Evolutionary conservation across 1,140 invertebrate species (phyloP), one percentile per base, ranked within the genome.

Genomic region (Cotesia vestalis): DNA sequence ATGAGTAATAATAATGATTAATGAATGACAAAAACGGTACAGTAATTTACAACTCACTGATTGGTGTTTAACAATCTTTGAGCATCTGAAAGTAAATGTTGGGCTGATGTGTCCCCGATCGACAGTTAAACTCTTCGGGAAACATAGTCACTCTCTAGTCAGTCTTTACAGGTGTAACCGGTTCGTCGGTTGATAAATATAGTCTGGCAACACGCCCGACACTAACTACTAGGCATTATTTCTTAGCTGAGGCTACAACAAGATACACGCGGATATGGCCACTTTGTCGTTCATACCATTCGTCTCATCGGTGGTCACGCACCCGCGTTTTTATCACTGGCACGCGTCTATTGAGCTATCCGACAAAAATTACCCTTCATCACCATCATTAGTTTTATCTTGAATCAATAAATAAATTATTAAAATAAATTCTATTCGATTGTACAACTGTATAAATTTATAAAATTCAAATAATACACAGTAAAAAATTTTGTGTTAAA

Each of bases 141-240:
- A 74, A 69, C 66, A 36, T 66, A 17, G 53, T 53, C 11, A 46
- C 40, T 46, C 40, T 46, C 35, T 51, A 64, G 35, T 62, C 17
- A 20, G 66, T 76, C 73, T 75, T 81, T 78, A 81, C 78, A 79
- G 78, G 76, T 78, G 78, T 78, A 81, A 82, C 79, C 79, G 80
- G 78, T 75, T 80, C 73, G 77, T 80, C 75, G 75, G 59, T 64
- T 46, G 77, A 73, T 81, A 84, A 84, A 83, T 83, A 82, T 84
- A 83, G 81, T 79, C 77, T 85, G 82, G 81, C 83, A 81, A 67
- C 64, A 66, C 73, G 81, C 82, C 73, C 82, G 81, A 75, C 62
- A 81, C 77, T 75, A 74, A 74, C 69, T 63, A 71, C 57, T 75
- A 77, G 75, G 71, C 79, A 77, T 72, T 46, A 64, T 79, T 82